A percentile compares a stretch with the other conserved stretches of the same genome.
These are phyloP conservation scores for Holacanthus passer DNA, from an alignment of 2,113 vertebrate genomes.

Conservation along the genomic window DNA sequence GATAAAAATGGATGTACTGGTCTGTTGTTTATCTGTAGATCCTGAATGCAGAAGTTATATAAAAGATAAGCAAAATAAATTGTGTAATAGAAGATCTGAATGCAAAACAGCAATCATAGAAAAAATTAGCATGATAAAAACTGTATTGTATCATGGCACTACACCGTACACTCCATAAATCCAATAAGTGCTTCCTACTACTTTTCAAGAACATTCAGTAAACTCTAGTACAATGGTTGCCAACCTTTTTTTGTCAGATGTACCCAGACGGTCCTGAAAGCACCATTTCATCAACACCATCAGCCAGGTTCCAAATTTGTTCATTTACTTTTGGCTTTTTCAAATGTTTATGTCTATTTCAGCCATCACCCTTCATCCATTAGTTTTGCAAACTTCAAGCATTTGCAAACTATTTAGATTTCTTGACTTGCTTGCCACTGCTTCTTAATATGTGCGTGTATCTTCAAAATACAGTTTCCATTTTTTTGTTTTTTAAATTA, in stretches of 20 bases:
- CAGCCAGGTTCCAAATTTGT: neutral
- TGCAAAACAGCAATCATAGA: neutral
- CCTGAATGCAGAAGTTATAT: neutral
- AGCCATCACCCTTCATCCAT: too few species aligned
- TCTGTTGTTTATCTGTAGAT: neutral
- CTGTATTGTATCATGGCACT: neutral
- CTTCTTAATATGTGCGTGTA: too few species aligned
- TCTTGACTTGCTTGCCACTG: too few species aligned
- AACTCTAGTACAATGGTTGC: neutral
- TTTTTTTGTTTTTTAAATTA: too few species aligned
- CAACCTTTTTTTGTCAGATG: neutral
- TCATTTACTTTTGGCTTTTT: too few species aligned
- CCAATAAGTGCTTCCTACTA: neutral
- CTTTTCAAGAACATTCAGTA: neutral
- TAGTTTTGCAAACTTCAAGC: too few species aligned
- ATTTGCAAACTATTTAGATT: too few species aligned
- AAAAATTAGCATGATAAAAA: neutral
- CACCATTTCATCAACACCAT: neutral
- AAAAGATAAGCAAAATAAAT: neutral
- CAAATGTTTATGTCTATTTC: too few species aligned
- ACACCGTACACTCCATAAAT: neutral
- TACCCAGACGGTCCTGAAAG: neutral
- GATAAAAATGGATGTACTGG: conserved; percentile 4
- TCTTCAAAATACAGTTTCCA: too few species aligned
- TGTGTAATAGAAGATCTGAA: neutral